A percentile compares a stretch with the other conserved stretches of the same genome.
These are phyloP conservation scores for Terrapene triunguis DNA, from an alignment of 2,113 vertebrate genomes.

Conservation along the genomic window DNA sequence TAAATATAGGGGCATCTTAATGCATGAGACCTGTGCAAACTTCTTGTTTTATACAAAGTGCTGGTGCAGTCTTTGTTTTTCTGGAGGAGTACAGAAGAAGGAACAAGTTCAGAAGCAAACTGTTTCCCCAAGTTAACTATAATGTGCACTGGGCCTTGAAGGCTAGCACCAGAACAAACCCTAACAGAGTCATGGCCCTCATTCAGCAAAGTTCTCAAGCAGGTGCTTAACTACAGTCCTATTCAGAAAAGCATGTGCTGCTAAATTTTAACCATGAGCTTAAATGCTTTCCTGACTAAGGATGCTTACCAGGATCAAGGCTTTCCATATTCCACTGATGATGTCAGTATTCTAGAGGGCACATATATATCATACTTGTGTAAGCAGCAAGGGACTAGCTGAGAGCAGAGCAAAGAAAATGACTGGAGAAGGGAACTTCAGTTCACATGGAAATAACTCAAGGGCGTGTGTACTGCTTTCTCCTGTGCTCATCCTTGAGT, in stretches of 20 bases:
- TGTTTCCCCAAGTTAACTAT: not conserved
- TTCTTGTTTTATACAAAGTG: not conserved
- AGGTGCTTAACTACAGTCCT: not conserved
- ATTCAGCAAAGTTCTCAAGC: not conserved
- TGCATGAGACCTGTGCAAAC: not conserved
- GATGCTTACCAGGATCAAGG: not conserved
- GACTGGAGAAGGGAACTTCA: not conserved
- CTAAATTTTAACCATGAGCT: not conserved
- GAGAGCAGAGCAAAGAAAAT: not conserved
- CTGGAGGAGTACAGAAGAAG: not conserved
- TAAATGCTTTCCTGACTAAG: not conserved
- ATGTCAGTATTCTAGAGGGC: not conserved
- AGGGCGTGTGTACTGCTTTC: not conserved
- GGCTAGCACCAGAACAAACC: not conserved
- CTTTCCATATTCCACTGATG: not conserved
- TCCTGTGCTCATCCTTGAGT: not conserved
- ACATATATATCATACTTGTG: not conserved
- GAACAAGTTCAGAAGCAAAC: not conserved
- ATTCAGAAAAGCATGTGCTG: not conserved
- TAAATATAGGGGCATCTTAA: not conserved
- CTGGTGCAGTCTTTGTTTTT: not conserved
- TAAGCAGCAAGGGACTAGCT: not conserved
- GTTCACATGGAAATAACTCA: not conserved
- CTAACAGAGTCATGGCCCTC: not conserved
- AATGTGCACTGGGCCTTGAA: accelerated